Percentiles rank a stretch among this genome's conserved stretches.
phyloP scores from a whole-genome alignment of 2,888 invertebrate species.

The Oxycera nigricornis region DNA sequence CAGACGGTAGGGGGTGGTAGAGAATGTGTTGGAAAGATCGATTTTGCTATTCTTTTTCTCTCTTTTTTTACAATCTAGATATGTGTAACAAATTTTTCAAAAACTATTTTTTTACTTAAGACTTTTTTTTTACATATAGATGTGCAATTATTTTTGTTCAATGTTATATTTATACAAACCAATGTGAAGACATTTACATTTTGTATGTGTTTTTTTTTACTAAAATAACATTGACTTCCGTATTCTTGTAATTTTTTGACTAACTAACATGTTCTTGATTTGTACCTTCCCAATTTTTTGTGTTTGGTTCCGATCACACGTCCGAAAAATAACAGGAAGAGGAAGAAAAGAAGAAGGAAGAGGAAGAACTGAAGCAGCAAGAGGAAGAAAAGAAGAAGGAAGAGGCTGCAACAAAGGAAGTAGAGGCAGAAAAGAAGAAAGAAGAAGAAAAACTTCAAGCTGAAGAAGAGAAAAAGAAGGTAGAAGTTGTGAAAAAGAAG shows the following conservation, averaged over 20 bases:
- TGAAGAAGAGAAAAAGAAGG: constrained; percentile 52
- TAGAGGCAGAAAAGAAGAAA: constrained; percentile 64
- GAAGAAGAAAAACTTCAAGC: constrained; percentile 63
- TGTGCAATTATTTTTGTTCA: background rate
- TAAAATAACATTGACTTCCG: background rate
- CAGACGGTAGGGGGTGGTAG: background rate
- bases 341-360: constrained; percentile 48
- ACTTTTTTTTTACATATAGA: background rate
- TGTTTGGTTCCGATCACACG: no score
- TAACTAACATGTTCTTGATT: no score
- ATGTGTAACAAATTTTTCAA: constrained; percentile 7
- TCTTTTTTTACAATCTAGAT: constrained; percentile 38
- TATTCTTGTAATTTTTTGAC: background rate
- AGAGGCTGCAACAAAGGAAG: constrained; percentile 55
- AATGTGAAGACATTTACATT: background rate
- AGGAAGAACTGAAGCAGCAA: constrained; percentile 44
- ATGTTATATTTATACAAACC: background rate
- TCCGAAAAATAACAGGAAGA: constrained; percentile 62
- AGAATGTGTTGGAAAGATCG: background rate
- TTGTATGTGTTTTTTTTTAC: background rate
- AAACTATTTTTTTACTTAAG: background rate
- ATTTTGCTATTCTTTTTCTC: constrained; percentile 39
- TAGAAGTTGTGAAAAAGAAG: constrained; percentile 63
- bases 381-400: constrained; percentile 46
- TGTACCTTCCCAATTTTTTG: no score